phyloP scores from a whole-genome alignment of 2,113 vertebrate species.

The Verasper variegatus region DNA sequence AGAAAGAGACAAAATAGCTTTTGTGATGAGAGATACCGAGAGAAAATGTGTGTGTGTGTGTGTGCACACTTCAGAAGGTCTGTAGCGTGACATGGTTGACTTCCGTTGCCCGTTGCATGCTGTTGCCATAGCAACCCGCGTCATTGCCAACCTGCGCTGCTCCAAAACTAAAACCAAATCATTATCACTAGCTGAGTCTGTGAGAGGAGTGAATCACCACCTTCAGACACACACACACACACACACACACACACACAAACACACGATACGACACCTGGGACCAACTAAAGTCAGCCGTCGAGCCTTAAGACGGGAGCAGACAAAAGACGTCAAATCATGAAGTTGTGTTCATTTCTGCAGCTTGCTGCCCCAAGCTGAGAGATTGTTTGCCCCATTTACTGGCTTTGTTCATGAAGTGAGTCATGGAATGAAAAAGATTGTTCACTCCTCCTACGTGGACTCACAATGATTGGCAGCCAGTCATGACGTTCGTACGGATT shows the following conservation, averaged over 20 bases:
- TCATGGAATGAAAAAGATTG: conserved; percentile 37
- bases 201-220: conserved; percentile 67
- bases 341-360: conserved; percentile 46
- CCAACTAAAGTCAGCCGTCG: conserved; percentile 35
- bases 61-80: conserved; percentile 38
- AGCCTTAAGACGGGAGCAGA: conserved; percentile 26
- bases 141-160: conserved; percentile 65
- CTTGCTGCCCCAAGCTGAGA: conserved; percentile 27
- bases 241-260: conserved; percentile 6
- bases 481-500: conserved; percentile 12
- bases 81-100: conserved; percentile 48
- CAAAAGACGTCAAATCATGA: conserved; percentile 47
- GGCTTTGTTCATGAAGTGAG: conserved; percentile 58
- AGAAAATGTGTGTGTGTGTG: background rate
- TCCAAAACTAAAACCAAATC: conserved; percentile 74
- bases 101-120: conserved; percentile 59
- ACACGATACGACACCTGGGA: conserved; percentile 38
- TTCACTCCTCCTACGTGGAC: conserved; percentile 24
- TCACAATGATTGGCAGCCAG: conserved; percentile 55
- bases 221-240: conserved; percentile 18
- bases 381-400: conserved; percentile 38
- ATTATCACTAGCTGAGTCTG: conserved; percentile 66
- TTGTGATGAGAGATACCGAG: background rate
- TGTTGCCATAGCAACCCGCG: conserved; percentile 71
- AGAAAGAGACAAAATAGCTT: background rate